Percentiles rank a stretch among this genome's conserved stretches.
Conservation (phyloP, 2,797 vertebrate species). For the Dryobates pubescens region DNA sequence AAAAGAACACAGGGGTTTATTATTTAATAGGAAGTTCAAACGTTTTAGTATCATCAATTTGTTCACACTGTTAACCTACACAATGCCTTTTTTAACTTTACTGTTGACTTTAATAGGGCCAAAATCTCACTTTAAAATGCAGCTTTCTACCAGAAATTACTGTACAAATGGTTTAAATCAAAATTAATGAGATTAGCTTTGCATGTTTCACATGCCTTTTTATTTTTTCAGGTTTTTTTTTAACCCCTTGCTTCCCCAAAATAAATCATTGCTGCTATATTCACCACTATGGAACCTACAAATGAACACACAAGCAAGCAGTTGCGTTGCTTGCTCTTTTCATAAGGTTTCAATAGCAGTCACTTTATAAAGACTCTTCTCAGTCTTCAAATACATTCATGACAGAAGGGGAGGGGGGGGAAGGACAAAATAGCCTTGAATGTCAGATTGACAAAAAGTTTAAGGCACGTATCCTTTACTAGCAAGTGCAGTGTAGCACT, state of each 20-base stretch:
- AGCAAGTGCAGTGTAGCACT: background rate
- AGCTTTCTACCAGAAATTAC: slow-evolving; percentile 31
- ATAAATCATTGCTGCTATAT: background rate
- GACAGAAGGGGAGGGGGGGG: background rate
- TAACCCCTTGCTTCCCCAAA: background rate
- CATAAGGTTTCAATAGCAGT: background rate
- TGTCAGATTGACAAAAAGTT: background rate
- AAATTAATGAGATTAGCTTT: slow-evolving; percentile 8
- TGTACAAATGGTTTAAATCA: slow-evolving; percentile 4
- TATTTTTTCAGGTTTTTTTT: background rate
- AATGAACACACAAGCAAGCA: background rate
- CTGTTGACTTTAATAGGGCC: slow-evolving; percentile 18
- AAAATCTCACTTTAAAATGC: slow-evolving; percentile 31
- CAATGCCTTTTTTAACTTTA: slow-evolving; percentile 8
- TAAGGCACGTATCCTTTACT: background rate
- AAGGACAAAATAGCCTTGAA: background rate
- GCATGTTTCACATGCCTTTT: background rate
- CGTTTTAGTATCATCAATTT: slow-evolving; percentile 52
- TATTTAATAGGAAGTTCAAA: slow-evolving; percentile 62
- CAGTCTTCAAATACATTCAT: background rate
- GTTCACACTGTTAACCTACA: slow-evolving; percentile 46
- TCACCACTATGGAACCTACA: background rate
- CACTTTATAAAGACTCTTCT: background rate
- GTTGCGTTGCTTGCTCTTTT: background rate
- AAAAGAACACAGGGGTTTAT: slow-evolving; percentile 61